Percentiles rank a stretch among this genome's conserved stretches.
phyloP scores from a whole-genome alignment of 53 echinoderm and acorn worm genomes.

The Arbacia lixula region DNA sequence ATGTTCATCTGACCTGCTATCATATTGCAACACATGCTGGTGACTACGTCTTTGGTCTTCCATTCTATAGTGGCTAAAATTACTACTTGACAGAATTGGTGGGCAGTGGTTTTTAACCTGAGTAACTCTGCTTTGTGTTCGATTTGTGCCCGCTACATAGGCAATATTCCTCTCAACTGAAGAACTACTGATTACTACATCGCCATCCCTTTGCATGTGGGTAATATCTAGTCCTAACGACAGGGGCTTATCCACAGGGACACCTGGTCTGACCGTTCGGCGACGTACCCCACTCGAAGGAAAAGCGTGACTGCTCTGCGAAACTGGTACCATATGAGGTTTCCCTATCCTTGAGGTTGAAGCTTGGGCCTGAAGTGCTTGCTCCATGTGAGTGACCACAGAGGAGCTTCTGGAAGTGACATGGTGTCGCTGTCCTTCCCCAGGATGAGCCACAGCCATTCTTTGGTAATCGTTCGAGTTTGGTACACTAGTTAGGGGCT shows the following conservation, averaged over 20 bases:
- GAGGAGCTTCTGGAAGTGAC: neutral
- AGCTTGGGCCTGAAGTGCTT: slow-evolving; percentile 5
- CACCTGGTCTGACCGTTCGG: neutral
- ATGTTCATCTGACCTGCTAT: neutral
- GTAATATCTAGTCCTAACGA: slow-evolving; percentile 16
- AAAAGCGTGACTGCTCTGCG: neutral
- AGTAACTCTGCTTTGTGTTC: neutral
- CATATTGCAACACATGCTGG: slow-evolving; percentile 30
- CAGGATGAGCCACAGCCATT: neutral
- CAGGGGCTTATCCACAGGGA: slow-evolving; percentile 15
- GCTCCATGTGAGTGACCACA: neutral
- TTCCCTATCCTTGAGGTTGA: neutral
- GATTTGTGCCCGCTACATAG: slow-evolving; percentile 38
- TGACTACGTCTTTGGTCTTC: neutral
- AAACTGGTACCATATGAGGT: neutral
- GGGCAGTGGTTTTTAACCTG: neutral
- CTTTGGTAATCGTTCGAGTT: neutral
- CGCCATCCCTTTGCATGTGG: neutral
- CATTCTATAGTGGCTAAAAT: neutral
- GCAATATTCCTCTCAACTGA: slow-evolving; percentile 21
- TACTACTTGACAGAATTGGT: slow-evolving; percentile 12
- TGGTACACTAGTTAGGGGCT: neutral
- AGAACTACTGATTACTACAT: neutral
- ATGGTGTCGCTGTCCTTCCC: slow-evolving; percentile 2
- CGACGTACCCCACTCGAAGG: slow-evolving; percentile 9